Conservation (phyloP, 1,140 invertebrate species). For the Sipha flava region DNA sequence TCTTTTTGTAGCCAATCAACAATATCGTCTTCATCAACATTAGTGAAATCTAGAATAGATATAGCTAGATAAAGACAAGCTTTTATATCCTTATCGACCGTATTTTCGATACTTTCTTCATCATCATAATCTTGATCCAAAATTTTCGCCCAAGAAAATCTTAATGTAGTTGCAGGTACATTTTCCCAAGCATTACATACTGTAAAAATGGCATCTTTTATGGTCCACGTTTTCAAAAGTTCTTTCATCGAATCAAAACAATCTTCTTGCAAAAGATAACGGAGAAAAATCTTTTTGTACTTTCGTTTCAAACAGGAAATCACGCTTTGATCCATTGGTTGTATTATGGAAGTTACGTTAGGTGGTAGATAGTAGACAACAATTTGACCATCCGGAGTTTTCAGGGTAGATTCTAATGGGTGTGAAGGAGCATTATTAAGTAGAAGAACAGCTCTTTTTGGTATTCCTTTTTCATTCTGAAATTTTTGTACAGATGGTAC, state of each 20-base stretch:
- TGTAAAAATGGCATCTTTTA: slow-evolving; percentile 20
- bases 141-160: not conserved
- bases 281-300: slow-evolving; percentile 3
- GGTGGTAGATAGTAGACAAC: slow-evolving; percentile 44
- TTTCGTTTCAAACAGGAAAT: slow-evolving; percentile 39
- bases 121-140: not conserved
- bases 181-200: not conserved
- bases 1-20: slow-evolving; percentile 6
- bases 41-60: slow-evolving; percentile 1
- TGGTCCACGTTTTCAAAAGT: not conserved
- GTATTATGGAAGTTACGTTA: slow-evolving; percentile 45
- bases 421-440: slow-evolving; percentile 41
- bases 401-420: slow-evolving; percentile 34
- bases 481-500: slow-evolving; percentile 38
- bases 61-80: not conserved
- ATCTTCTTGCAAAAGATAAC: slow-evolving; percentile 34
- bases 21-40: slow-evolving; percentile 3
- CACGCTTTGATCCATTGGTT: slow-evolving; percentile 43
- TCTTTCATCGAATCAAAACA: not conserved
- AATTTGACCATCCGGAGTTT: slow-evolving; percentile 37
- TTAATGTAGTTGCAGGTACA: not conserved
- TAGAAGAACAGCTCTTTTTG: slow-evolving; percentile 36
- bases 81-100: not conserved
- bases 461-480: slow-evolving; percentile 36
- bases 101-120: not conserved